Base-by-base conservation (phyloP, 2,888 invertebrate genomes). In the Callosobruchus maculatus region DNA sequence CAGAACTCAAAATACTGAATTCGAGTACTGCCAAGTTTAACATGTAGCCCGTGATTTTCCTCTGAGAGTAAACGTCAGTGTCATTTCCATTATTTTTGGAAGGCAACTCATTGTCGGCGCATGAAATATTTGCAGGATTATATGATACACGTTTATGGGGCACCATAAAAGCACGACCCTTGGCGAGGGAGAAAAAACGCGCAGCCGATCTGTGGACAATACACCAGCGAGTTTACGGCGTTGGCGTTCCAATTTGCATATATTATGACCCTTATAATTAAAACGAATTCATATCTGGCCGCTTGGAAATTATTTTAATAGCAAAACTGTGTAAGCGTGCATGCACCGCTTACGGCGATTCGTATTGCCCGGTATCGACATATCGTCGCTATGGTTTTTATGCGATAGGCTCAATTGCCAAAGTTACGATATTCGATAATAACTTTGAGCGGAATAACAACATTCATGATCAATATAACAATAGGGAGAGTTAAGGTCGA, bases 231-330 rank as follows among this genome's bases (percentile, higher is more conserved):
- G 49, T 49, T 49, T 49, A 49, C 49, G 3, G 49, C 49, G 49
- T 49, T 49, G 49, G 49, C 4, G 49, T 49, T 49, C 74, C 74
- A 70, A 74, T 74, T 74, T 74, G 70, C 74, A 74, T 74, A 70
- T 74, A 72, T 74, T 74, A 74, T 71, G 70, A 71, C 72, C 70
- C 67, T 70, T 26, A 67, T 72, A 72, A 74, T 74, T 71, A 74
- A n/a, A 74, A 69, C 74, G 70, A 74, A 74, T 74, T 74, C 70
- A 71, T 30, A 21, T 72, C 72, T 72, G 72, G 71, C 72, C 21
- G 68, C 71, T 22, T 66, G n/a, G 72, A 72, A 49, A 7, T 49
- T 49, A 49, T 49, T 49, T 49, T 49, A 49, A 49, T 49, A 49
- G 49, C 49, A 49, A 49, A 49, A 49, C 49, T 49, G 49, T 49